These are phyloP conservation scores for Neomonachus schauinslandi DNA, from an alignment of 2,113 vertebrate genomes.

Conservation along the genomic window DNA sequence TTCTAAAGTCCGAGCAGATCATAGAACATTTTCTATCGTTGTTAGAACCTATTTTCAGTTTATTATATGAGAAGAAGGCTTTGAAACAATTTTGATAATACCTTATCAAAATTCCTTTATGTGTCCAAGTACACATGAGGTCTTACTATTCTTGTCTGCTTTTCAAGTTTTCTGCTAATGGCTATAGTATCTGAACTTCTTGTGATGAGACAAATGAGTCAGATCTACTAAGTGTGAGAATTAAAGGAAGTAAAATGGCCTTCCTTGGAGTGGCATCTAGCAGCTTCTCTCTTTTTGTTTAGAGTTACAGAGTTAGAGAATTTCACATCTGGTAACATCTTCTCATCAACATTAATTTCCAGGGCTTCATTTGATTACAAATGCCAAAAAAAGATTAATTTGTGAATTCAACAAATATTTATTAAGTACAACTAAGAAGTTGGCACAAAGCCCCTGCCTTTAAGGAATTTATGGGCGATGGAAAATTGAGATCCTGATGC, in stretches of 20 bases:
- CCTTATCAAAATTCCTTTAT: too few species aligned
- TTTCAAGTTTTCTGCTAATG: not conserved
- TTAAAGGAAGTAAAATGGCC: not conserved
- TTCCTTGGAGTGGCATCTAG: not conserved
- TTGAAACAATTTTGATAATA: slow-evolving; percentile 28
- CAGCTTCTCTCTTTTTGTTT: not conserved
- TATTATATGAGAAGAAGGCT: not conserved
- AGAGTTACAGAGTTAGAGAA: not conserved
- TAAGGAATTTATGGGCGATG: not conserved
- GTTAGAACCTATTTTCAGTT: not conserved
- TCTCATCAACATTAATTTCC: slow-evolving; percentile 20
- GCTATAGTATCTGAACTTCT: not conserved
- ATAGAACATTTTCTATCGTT: not conserved
- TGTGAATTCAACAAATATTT: not conserved
- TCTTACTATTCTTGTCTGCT: not conserved
- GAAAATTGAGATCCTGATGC: not conserved
- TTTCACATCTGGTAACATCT: not conserved
- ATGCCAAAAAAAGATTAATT: slow-evolving; percentile 26
- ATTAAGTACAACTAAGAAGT: not conserved
- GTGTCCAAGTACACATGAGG: too few species aligned
- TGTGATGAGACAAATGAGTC: not conserved
- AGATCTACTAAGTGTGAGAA: not conserved
- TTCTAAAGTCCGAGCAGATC: not conserved
- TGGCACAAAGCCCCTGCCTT: not conserved
- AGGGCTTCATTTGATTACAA: not conserved